Evolutionary conservation across 2,888 invertebrate genomes (phyloP), one percentile per base, ranked within the genome.

Genomic region (Ichneumoninae sp.): DNA sequence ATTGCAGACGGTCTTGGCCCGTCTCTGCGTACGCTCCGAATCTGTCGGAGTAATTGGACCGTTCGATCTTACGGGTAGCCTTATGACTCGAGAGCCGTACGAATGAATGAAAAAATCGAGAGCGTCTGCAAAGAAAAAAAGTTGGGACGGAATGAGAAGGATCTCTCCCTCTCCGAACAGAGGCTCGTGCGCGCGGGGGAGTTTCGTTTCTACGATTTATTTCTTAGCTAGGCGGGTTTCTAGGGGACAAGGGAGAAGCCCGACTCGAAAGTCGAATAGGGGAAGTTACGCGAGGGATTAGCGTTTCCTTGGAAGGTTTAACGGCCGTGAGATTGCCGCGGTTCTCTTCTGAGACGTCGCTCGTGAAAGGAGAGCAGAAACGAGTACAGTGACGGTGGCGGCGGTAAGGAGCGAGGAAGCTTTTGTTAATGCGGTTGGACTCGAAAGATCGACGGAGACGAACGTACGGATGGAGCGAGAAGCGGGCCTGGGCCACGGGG

Each of bases 1-100:
- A 66, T 77, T 77, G 22, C 54, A 30, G 3, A 8, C 47, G 3
- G 57, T 19, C 6, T 3, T 4, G 16, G 16, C 3, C 13, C 16
- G 44, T 40, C 40, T 40, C 7, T 47, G 8, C 57, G 75, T 57
- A 65, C 52, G 44, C 71, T 66, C 68, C 80, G 83, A 88, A 89
- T 89, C 83, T 82, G 88, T 84, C 72, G 85, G 84, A 87, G 89
- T 91, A 91, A 91, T 91, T 90, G 91, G 89, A 80, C 83, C 88
- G 83, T 85, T 86, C 62, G 84, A 82, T 79, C 79, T 54, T 66
- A 65, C n/a, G 60, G 72, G 52, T 44, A 54, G 44, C 13, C 16
- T 33, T 30, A 47, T 52, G 76, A 50, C 47, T 19, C 70, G 57
- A 81, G 77, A 81, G 57, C 30, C 50, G 30, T 69, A 71, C 65